Evolutionary conservation across 1,140 invertebrate species (phyloP).

Genomic region (Tetramorium alpestre): DNA sequence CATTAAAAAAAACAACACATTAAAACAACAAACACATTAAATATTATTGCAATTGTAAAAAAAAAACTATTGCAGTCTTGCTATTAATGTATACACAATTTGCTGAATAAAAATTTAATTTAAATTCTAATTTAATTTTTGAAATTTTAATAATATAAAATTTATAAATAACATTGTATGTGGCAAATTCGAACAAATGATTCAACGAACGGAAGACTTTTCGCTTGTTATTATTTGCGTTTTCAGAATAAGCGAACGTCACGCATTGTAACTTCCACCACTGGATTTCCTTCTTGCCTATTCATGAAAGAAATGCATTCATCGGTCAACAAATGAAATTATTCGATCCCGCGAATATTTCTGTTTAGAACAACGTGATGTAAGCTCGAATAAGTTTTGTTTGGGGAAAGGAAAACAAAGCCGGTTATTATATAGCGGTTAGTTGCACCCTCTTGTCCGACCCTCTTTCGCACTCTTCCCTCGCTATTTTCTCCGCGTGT

Average conservation of each 20-base stretch:
- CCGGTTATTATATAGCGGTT: constrained; percentile 51
- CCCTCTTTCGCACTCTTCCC: constrained; percentile 9
- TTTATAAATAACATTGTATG: not conserved
- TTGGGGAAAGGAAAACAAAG: constrained; percentile 6
- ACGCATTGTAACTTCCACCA: constrained; percentile 52
- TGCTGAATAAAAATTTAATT: not conserved
- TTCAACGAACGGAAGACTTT: not conserved
- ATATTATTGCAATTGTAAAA: not conserved
- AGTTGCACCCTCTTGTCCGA: constrained; percentile 26
- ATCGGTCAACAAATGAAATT: constrained; percentile 60
- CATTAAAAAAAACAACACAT: too few species aligned
- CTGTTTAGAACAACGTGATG: constrained; percentile 6
- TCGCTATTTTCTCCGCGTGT: not conserved
- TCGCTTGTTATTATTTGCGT: constrained; percentile 50
- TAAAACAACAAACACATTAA: too few species aligned
- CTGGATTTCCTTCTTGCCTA: not conserved
- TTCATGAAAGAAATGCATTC: not conserved
- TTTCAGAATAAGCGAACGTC: constrained; percentile 65
- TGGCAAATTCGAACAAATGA: not conserved
- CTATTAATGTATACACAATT: not conserved
- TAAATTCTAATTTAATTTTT: constrained; percentile 5
- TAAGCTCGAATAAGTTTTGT: constrained; percentile 34
- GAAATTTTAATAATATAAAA: not conserved
- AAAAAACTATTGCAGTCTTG: not conserved
- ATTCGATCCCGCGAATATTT: constrained; percentile 36